Base-by-base conservation (phyloP, 2,113 vertebrate genomes). In the Xiphophorus maculatus region DNA sequence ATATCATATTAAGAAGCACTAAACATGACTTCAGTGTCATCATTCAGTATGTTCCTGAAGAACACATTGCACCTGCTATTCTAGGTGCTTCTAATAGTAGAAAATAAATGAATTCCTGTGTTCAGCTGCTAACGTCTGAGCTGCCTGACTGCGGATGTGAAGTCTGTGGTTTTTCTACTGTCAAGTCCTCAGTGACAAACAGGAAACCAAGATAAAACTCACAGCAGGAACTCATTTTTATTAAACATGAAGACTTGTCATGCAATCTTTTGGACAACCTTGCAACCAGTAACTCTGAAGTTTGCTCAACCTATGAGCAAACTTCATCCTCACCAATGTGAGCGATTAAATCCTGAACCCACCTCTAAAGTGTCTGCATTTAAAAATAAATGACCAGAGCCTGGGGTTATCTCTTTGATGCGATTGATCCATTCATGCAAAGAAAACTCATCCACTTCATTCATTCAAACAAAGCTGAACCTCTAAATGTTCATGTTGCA, bases 371-470 rank as follows among this genome's bases (percentile, higher is more conserved):
- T 79, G 35, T 66, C 58, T 60, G 71, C 15, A 62, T 82, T 81
- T 74, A 76, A 81, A 84, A 74, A 83, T 76, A 8, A 84, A 71
- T 42, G 19, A 76, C 33, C 1, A 1, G 28, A 72, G 13, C 73
- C 35, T 3, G 1, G 9, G 72, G 58, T 66, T 58, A 11, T 82
- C 77, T 72, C 84, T 89, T 88, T 90, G 88, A 89, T 80, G 73
- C 78, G 80, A 84, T 89, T 42, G 74, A 25, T 84, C 75, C 71
- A 76, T 40, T 90, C 83, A 88, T 76, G 89, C 85, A 86, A 69
- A 69, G 44, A 40, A 74, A 83, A 72, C 77, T 68, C 71, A 25
- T 84, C 82, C 71, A 60, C 70, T 83, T 82, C 79, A 86, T 79
- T 82, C 77, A 84, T 79, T 37, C 79, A 30, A 69, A 37, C 76